Conservation (phyloP, 2,797 vertebrate species). For the Cynodonichthys magdalenae region DNA sequence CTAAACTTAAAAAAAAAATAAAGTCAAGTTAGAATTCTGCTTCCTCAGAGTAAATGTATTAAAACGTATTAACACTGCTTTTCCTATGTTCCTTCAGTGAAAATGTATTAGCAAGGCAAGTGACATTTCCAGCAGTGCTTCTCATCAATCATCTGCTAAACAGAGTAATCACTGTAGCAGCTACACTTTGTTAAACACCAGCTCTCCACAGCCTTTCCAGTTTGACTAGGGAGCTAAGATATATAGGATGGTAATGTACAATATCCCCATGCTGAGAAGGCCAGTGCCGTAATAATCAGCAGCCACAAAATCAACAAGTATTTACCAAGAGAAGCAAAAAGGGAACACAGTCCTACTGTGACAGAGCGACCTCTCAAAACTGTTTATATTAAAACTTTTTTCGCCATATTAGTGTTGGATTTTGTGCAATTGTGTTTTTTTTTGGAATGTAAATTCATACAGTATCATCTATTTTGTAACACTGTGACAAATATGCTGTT, state of each 20-base stretch:
- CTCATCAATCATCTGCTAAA: conserved; percentile 81
- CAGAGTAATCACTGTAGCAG: conserved; percentile 78
- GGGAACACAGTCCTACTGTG: conserved; percentile 2
- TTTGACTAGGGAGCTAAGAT: conserved; percentile 45
- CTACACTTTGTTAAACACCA: conserved; percentile 76
- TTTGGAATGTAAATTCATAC: not conserved
- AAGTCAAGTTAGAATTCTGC: conserved; percentile 46
- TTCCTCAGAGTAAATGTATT: conserved; percentile 57
- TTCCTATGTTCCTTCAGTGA: conserved; percentile 67
- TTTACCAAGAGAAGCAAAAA: conserved; percentile 19
- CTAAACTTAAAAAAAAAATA: not conserved
- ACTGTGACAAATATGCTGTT: not conserved
- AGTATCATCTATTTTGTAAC: not conserved
- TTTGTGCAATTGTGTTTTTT: not conserved
- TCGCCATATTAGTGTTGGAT: not conserved
- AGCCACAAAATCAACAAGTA: conserved; percentile 18
- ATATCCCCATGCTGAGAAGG: conserved; percentile 39
- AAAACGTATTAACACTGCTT: conserved; percentile 66
- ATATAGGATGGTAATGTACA: conserved; percentile 54
- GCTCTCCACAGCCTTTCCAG: conserved; percentile 62
- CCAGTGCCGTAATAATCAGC: conserved; percentile 31
- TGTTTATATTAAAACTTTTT: not conserved
- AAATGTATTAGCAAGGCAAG: conserved; percentile 75
- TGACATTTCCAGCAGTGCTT: conserved; percentile 78
- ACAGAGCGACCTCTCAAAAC: conserved; percentile 4